phyloP scores from a whole-genome alignment of 2,888 invertebrate genomes.

The Stenurella melanura region DNA sequence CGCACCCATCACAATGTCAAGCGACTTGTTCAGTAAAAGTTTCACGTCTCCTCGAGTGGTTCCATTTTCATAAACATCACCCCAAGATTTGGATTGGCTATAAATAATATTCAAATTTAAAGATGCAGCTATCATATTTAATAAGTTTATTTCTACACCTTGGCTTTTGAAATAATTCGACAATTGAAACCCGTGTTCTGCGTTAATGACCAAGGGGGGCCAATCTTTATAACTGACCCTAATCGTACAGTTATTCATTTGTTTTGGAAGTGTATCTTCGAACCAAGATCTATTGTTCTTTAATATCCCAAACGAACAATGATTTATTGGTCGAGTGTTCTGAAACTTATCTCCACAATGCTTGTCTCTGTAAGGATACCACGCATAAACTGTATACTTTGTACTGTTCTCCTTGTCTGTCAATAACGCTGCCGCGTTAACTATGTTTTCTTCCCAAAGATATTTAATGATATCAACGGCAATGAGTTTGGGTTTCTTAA shows the following conservation, averaged over 20 bases:
- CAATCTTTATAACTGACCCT: conserved; percentile 48
- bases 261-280: conserved; percentile 46
- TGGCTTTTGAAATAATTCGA: conserved; percentile 24
- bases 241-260: conserved; percentile 51
- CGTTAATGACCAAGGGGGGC: conserved; percentile 52
- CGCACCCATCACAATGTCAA: conserved; percentile 46
- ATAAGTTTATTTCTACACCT: conserved; percentile 43
- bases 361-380: neutral
- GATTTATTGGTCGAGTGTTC: neutral
- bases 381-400: conserved; percentile 15
- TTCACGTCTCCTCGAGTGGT: too few relatives aligned
- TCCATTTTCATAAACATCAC: too few relatives aligned
- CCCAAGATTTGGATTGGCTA: neutral
- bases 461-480: conserved; percentile 17
- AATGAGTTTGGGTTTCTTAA: neutral
- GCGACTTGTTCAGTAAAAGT: conserved; percentile 21
- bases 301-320: conserved; percentile 11
- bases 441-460: conserved; percentile 22
- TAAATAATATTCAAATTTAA: conserved; percentile 26
- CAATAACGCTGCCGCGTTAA: conserved; percentile 13
- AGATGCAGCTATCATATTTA: conserved; percentile 18
- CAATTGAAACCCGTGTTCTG: neutral
- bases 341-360: neutral
- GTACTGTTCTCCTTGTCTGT: neutral
- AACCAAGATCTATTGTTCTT: neutral